phyloP scores from a whole-genome alignment of 2,797 vertebrate species.

The Natrix natrix region DNA sequence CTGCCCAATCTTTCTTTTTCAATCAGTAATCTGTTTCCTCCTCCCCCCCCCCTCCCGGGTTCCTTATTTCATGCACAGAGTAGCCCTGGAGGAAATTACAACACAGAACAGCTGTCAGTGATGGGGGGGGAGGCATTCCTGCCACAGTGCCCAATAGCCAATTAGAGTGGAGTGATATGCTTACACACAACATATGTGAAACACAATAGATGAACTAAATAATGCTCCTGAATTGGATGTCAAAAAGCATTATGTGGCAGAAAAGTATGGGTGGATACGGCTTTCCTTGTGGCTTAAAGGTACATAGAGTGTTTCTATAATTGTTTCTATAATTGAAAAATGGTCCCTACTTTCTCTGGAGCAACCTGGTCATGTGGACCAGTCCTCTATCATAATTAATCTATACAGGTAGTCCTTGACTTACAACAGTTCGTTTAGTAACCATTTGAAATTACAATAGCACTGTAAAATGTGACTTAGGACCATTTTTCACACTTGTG shows the following conservation, averaged over 20 bases:
- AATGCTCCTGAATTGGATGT: background rate
- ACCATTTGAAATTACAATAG: background rate
- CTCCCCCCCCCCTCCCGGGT: background rate
- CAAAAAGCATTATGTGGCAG: background rate
- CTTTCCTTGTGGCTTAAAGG: background rate
- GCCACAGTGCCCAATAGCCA: background rate
- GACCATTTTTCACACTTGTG: background rate
- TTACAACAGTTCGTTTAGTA: background rate
- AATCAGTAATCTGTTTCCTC: background rate
- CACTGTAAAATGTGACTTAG: background rate
- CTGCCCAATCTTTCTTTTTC: background rate
- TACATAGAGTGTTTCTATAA: background rate
- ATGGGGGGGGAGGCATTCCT: background rate
- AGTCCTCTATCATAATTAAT: background rate
- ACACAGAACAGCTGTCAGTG: background rate
- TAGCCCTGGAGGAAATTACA: background rate
- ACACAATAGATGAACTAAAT: background rate
- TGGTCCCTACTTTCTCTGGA: background rate
- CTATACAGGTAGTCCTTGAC: background rate
- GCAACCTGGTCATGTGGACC: background rate
- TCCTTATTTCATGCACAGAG: background rate
- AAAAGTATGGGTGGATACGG: background rate
- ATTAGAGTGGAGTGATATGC: background rate
- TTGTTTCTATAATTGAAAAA: background rate
- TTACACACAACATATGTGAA: background rate